A percentile compares a stretch with the other conserved stretches of the same genome.
These are phyloP conservation scores for Macrobrachium nipponense DNA, from an alignment of 1,140 invertebrate genomes.

Conservation along the genomic window DNA sequence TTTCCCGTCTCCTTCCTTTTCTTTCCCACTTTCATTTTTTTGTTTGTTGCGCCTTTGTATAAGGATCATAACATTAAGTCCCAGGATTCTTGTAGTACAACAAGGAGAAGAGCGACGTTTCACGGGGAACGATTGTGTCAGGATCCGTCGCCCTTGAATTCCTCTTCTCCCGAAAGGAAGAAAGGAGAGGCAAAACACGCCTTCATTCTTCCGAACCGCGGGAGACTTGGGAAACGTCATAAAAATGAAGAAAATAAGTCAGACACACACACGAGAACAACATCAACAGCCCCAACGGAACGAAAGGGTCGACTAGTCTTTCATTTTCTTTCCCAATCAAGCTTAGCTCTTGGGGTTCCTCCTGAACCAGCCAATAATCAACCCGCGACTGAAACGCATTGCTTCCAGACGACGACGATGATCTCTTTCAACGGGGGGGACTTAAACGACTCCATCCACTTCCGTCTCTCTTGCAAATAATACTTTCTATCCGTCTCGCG, in stretches of 20 bases:
- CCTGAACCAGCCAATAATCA: not conserved
- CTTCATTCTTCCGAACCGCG: not conserved
- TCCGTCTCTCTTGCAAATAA: too few species aligned
- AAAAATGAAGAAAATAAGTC: constrained; percentile 17
- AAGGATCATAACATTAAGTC: constrained; percentile 1
- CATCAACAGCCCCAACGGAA: constrained; percentile 8
- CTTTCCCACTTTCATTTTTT: not conserved
- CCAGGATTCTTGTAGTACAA: constrained; percentile 33
- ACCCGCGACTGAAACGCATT: not conserved
- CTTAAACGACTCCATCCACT: too few species aligned
- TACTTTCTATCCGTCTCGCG: too few species aligned
- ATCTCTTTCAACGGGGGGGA: too few species aligned
- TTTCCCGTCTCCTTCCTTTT: constrained; percentile 12
- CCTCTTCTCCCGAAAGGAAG: too few species aligned
- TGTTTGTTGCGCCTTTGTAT: constrained; percentile 27
- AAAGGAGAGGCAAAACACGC: not conserved
- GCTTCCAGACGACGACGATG: not conserved
- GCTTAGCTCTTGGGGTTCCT: not conserved
- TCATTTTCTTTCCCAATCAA: not conserved
- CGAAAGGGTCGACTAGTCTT: constrained; percentile 36
- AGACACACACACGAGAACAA: constrained; percentile 42
- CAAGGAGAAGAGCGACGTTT: constrained; percentile 28
- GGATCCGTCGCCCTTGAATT: not conserved
- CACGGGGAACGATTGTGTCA: not conserved
- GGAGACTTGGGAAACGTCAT: not conserved